phyloP scores from a whole-genome alignment of 2,113 vertebrate species.

The Oreocharis arfaki region DNA sequence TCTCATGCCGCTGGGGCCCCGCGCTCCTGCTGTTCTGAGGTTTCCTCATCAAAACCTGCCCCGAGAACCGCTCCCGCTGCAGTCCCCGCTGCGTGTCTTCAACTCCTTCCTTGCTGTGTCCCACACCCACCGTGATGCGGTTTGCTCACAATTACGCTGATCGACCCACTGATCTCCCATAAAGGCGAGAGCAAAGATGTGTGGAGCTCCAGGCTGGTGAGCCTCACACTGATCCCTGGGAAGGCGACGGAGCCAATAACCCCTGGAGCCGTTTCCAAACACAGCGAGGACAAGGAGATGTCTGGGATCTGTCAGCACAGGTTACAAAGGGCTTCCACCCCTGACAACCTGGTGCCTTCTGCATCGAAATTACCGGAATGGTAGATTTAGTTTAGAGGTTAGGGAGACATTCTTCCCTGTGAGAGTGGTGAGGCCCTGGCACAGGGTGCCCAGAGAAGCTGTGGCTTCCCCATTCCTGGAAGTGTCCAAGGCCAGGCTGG shows the following conservation, averaged over 20 bases:
- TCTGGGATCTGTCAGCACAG: background rate
- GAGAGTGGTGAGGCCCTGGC: background rate
- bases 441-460: too few relatives aligned
- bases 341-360: background rate
- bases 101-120: background rate
- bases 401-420: background rate
- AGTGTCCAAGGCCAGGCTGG: background rate
- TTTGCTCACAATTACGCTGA: background rate
- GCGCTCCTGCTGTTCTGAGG: background rate
- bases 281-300: background rate
- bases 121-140: background rate
- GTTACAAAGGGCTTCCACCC: background rate
- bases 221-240: background rate
- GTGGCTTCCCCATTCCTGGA: background rate
- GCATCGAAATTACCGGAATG: background rate
- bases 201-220: background rate
- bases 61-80: background rate
- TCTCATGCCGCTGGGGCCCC: background rate
- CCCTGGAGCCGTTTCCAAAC: background rate
- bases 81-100: background rate
- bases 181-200: background rate
- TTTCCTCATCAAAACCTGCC: background rate
- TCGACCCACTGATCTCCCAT: background rate
- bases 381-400: background rate
- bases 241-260: background rate